phyloP scores from a whole-genome alignment of 2,797 vertebrate genomes.

The Microtus obscurus region DNA sequence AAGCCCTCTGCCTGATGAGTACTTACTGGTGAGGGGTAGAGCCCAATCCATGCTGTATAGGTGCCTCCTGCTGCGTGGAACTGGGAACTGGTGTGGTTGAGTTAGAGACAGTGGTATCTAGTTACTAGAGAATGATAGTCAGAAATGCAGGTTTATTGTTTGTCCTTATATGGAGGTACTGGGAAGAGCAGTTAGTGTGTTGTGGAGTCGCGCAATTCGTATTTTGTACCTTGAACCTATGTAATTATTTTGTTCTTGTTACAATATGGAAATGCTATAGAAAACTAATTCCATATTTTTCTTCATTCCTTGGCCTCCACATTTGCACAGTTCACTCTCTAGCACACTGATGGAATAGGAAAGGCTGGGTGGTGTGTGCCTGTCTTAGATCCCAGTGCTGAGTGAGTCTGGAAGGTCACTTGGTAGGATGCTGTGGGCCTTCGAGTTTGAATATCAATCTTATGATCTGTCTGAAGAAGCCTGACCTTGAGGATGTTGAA shows the following conservation, averaged over 20 bases:
- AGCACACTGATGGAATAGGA: neutral
- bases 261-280: neutral
- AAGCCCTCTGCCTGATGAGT: neutral
- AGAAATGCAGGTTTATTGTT: neutral
- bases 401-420: neutral
- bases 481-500: neutral
- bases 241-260: neutral
- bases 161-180: neutral
- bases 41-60: neutral
- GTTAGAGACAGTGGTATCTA: neutral
- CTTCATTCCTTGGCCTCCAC: neutral
- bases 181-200: too few species aligned
- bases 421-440: neutral
- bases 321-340: neutral
- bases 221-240: neutral
- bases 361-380: too few species aligned
- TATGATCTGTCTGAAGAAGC: neutral
- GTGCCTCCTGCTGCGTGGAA: neutral
- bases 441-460: neutral
- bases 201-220: accelerated
- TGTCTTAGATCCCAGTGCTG: accelerated
- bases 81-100: neutral
- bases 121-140: neutral
- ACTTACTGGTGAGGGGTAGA: neutral
- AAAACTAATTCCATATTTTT: neutral